These are phyloP conservation scores for Calliopum simillimum DNA, from an alignment of 2,888 invertebrate genomes.

Conservation along the genomic window DNA sequence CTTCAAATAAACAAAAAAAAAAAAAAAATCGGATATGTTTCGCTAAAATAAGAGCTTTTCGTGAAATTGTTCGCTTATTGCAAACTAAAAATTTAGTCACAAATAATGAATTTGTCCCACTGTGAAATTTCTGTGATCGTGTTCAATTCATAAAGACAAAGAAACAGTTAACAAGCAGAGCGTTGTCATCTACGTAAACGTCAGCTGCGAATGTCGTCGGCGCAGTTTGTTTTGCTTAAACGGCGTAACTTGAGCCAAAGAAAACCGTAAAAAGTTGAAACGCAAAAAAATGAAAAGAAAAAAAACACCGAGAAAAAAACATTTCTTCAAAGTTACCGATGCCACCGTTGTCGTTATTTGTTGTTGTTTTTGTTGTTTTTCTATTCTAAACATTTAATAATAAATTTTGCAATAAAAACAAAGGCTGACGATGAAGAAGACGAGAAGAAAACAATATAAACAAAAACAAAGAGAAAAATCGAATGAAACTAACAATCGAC, in stretches of 20 bases:
- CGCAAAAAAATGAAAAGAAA: constrained; percentile 19
- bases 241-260: constrained; percentile 10
- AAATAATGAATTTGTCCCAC: too few relatives aligned
- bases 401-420: constrained; percentile 6
- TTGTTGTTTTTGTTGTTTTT: neutral
- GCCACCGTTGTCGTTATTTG: too few relatives aligned
- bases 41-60: too few relatives aligned
- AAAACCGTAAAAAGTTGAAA: constrained; percentile 18
- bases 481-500: constrained; percentile 1
- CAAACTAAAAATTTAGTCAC: too few relatives aligned
- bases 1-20: too few relatives aligned
- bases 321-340: neutral
- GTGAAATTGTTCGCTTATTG: too few relatives aligned
- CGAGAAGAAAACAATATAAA: constrained; percentile 9
- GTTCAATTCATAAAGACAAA: neutral
- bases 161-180: neutral
- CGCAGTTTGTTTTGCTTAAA: constrained; percentile 14
- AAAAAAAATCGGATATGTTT: too few relatives aligned
- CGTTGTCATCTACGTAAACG: neutral
- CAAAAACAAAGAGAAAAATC: constrained; percentile 6
- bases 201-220: constrained; percentile 1
- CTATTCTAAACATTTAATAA: constrained; percentile 21
- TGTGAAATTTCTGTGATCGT: too few relatives aligned
- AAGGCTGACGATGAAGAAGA: neutral
- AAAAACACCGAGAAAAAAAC: constrained; percentile 10